Conservation (phyloP, 92 coral and sea anemone species). For the Meandrina meandrites region DNA sequence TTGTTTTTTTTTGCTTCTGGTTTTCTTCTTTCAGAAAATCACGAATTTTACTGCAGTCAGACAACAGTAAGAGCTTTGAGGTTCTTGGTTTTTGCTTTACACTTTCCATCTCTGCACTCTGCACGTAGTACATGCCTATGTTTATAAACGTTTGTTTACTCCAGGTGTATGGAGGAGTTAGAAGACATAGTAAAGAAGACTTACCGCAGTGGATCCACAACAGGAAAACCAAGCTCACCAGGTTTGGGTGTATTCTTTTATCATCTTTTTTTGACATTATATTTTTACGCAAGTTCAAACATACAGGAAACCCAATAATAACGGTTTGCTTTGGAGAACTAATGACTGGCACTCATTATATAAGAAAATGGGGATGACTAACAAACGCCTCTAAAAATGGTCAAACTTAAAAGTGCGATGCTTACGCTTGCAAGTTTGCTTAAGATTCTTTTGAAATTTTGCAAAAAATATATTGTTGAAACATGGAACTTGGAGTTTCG, state of each 20-base stretch:
- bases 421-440: background rate
- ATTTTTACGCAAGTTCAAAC: too few species aligned
- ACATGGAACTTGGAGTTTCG: background rate
- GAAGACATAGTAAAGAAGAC: constrained; percentile 71
- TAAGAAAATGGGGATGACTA: background rate
- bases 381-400: background rate
- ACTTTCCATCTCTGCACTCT: background rate
- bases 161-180: constrained; percentile 63
- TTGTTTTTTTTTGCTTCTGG: background rate
- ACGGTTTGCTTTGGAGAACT: background rate
- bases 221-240: constrained; percentile 36
- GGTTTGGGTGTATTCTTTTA: background rate
- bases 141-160: background rate
- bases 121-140: background rate
- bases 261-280: background rate
- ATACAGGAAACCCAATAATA: background rate
- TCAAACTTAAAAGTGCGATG: background rate
- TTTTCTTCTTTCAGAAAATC: constrained; percentile 54
- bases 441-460: background rate
- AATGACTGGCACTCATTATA: background rate
- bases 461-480: background rate
- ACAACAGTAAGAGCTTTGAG: constrained; percentile 47
- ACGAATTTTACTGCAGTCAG: constrained; percentile 66
- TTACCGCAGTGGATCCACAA: constrained; percentile 34
- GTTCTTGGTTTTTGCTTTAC: background rate